Evolutionary conservation across 92 coral and sea anemone species (phyloP), one percentile per base, ranked within the genome.

Genomic region (Porites evermanni): DNA sequence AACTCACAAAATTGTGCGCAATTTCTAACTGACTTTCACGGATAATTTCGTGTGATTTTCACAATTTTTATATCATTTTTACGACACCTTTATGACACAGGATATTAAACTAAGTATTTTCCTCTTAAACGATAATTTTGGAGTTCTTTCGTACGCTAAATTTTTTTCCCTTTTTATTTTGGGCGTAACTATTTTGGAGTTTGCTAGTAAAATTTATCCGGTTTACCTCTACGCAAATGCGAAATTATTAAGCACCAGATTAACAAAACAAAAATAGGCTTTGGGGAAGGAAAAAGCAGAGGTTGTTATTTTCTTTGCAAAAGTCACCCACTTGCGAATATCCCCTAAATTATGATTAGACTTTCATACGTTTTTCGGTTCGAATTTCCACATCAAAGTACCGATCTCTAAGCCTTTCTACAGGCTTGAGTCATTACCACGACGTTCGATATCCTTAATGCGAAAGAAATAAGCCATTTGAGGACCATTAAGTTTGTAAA

Each of bases 381-480:
- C 87, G 24, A 72, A 83, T 83, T 83, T 83, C 87, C 87, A 83
- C 87, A 83, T 83, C 87, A 83, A 83, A 83, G 86, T 12, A 60
- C 87, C 79, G 87, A 83, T 80, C 17, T 12, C 14, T 24, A 65
- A 74, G 60, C 64, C 60, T 52, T 73, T 83, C 74, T 73, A 73
- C 74, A 61, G 53, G 65, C 11, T 63, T 12, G 16, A 83, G 87
- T 83, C 87, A 83, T 83, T 83, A 74, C 47, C 12, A 16, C 12
- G 80, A 83, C 79, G 73, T 63, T 44, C 63, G 29, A 32, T 44
- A 51, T 23, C 26, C 80, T 82, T 90, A 90, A 90, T 90, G 88
- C 77, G 83, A 81, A 52, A 80, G 85, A 77, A 86, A 80, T 86
- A 90, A 87, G 89, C 89, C 94, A 88, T 91, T 91, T 91, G 87